Evolutionary conservation across 1,140 invertebrate genomes (phyloP).

Genomic region (Calephelis virginiensis): DNA sequence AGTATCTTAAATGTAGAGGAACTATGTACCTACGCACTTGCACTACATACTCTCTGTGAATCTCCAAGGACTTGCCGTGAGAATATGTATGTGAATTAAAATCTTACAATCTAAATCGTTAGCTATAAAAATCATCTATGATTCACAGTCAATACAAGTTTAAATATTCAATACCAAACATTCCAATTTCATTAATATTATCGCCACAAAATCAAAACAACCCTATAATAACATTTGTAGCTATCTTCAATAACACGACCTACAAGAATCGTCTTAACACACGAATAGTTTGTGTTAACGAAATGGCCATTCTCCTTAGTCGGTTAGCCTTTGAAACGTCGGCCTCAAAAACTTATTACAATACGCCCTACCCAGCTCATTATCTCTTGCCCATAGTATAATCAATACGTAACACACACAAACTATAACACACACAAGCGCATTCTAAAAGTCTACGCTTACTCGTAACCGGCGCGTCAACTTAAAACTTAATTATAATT

Average conservation of each 20-base stretch:
- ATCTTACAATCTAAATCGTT: no score
- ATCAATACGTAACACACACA: constrained; percentile 70
- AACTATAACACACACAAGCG: constrained; percentile 58
- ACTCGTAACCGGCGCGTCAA: constrained; percentile 81
- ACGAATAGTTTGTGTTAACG: neutral
- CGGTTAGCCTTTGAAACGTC: constrained; percentile 40
- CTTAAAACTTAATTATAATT: constrained; percentile 89
- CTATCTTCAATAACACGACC: constrained; percentile 14
- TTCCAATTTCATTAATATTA: constrained; percentile 9
- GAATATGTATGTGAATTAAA: no score
- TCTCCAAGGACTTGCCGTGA: no score
- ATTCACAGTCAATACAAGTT: neutral
- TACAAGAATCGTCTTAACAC: neutral
- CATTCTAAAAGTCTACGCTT: constrained; percentile 74
- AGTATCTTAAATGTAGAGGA: no score
- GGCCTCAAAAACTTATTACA: constrained; percentile 73
- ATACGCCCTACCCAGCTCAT: constrained; percentile 70
- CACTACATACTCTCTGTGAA: no score
- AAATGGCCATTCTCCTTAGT: constrained; percentile 19
- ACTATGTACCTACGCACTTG: no score
- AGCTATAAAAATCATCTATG: no score
- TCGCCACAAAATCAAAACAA: constrained; percentile 12
- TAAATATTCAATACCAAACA: constrained; percentile 13
- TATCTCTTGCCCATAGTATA: constrained; percentile 74
- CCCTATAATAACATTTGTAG: constrained; percentile 15